Conservation (phyloP, 2,113 vertebrate species). For the Etheostoma spectabile region DNA sequence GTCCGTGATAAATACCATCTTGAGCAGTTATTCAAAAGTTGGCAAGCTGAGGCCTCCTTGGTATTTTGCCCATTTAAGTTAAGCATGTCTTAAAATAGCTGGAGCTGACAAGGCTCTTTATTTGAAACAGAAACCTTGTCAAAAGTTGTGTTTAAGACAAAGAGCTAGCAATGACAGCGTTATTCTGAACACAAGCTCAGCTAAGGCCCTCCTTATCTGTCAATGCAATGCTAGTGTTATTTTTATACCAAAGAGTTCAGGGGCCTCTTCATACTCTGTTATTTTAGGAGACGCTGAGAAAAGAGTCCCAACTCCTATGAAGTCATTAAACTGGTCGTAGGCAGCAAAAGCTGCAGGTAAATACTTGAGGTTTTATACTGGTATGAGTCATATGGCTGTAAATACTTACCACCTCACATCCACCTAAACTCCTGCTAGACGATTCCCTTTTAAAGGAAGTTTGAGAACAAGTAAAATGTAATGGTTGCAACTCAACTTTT, state of each 20-base stretch:
- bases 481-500: slow-evolving; percentile 24
- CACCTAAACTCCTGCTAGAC: slow-evolving; percentile 41
- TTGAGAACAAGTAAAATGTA: slow-evolving; percentile 35
- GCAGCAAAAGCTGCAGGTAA: slow-evolving; percentile 80
- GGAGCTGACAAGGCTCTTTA: slow-evolving; percentile 63
- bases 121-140: slow-evolving; percentile 79
- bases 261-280: slow-evolving; percentile 66
- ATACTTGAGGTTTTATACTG: slow-evolving; percentile 73
- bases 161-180: slow-evolving; percentile 68
- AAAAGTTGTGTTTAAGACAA: slow-evolving; percentile 77
- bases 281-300: slow-evolving; percentile 75
- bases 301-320: slow-evolving; percentile 67
- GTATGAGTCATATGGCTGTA: slow-evolving; percentile 76
- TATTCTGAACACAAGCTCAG: slow-evolving; percentile 66
- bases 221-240: slow-evolving; percentile 66
- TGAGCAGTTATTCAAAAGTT: slow-evolving; percentile 49
- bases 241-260: slow-evolving; percentile 77
- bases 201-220: slow-evolving; percentile 58
- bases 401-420: slow-evolving; percentile 70
- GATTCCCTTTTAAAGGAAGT: slow-evolving; percentile 39
- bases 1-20: slow-evolving; percentile 54
- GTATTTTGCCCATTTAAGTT: slow-evolving; percentile 69
- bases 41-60: slow-evolving; percentile 37
- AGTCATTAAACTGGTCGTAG: slow-evolving; percentile 78
- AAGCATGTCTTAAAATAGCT: slow-evolving; percentile 76